These are phyloP conservation scores for Zonotrichia leucophrys DNA, from an alignment of 2,113 vertebrate genomes.

Conservation along the genomic window DNA sequence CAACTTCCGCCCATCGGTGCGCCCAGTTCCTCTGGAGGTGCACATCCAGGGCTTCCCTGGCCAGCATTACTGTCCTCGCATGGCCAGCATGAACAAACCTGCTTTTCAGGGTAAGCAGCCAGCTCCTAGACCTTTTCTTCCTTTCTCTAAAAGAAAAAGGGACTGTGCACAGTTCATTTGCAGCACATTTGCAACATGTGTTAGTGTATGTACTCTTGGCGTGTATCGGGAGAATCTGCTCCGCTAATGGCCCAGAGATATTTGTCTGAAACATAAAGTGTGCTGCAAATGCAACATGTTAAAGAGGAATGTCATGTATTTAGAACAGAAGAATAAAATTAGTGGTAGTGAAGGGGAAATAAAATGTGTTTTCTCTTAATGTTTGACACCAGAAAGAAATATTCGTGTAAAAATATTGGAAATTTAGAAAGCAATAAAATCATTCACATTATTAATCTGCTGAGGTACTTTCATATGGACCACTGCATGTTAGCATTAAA, in stretches of 20 bases:
- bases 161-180: not conserved
- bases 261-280: slow-evolving; percentile 27
- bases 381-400: slow-evolving; percentile 39
- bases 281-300: slow-evolving; percentile 1
- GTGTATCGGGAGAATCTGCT: not conserved
- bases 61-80: slow-evolving; percentile 97
- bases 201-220: slow-evolving; percentile 28
- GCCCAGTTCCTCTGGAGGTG: slow-evolving; percentile 94
- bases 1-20: slow-evolving; percentile 98
- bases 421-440: slow-evolving; percentile 47
- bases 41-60: slow-evolving; percentile 98
- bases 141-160: not conserved
- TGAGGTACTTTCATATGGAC: slow-evolving; percentile 29
- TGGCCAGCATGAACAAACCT: slow-evolving; percentile 99
- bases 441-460: slow-evolving; percentile 32
- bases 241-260: slow-evolving; percentile 22
- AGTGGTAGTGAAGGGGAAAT: slow-evolving; percentile 22
- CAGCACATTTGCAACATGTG: slow-evolving; percentile 25
- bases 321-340: slow-evolving; percentile 46
- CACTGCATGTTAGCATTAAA: slow-evolving; percentile 14
- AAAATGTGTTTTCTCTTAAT: slow-evolving; percentile 42
- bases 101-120: slow-evolving; percentile 87
- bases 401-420: slow-evolving; percentile 41
- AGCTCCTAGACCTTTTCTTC: not conserved
- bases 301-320: slow-evolving; percentile 6